Conservation (phyloP, 2,797 vertebrate genomes). For the Acrossocheilus fasciatus region DNA sequence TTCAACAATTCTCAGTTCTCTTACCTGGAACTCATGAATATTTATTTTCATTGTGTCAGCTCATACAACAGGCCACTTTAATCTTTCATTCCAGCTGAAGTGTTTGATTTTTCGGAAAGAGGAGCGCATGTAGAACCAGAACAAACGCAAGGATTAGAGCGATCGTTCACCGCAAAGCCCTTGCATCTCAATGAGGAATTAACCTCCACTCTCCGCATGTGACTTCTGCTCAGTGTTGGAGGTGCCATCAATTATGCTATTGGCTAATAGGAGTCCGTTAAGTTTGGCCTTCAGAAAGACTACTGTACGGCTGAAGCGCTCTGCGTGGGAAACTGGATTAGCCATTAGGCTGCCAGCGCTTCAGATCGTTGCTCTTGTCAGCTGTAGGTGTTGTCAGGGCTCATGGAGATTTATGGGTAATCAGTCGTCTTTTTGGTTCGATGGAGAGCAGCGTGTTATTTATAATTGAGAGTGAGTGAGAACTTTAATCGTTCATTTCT, state of each 20-base stretch:
- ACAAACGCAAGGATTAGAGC: conserved; percentile 31
- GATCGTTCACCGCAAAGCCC: conserved; percentile 10
- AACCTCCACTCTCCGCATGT: conserved; percentile 24
- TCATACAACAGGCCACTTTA: conserved; percentile 7
- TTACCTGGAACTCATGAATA: conserved; percentile 27
- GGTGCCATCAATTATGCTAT: conserved; percentile 40
- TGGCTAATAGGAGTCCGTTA: conserved; percentile 41
- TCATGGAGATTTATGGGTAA: conserved; percentile 21
- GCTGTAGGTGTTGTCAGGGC: conserved; percentile 46
- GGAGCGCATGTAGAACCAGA: conserved; percentile 14
- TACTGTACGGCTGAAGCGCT: conserved; percentile 21
- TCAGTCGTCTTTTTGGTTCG: not conserved
- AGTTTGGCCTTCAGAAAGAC: conserved; percentile 37
- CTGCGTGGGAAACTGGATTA: conserved; percentile 51
- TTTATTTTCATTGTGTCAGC: conserved; percentile 9
- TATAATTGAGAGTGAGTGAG: not conserved
- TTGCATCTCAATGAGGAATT: conserved; percentile 46
- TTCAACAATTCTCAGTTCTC: not conserved
- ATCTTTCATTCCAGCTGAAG: conserved; percentile 38
- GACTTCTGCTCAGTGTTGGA: conserved; percentile 34
- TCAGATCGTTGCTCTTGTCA: conserved; percentile 32
- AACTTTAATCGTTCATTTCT: not conserved
- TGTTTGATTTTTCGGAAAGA: conserved; percentile 32
- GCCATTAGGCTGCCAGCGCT: conserved; percentile 36
- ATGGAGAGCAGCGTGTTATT: not conserved